phyloP scores from a whole-genome alignment of 2,113 vertebrate species.

The Dipodomys merriami region DNA sequence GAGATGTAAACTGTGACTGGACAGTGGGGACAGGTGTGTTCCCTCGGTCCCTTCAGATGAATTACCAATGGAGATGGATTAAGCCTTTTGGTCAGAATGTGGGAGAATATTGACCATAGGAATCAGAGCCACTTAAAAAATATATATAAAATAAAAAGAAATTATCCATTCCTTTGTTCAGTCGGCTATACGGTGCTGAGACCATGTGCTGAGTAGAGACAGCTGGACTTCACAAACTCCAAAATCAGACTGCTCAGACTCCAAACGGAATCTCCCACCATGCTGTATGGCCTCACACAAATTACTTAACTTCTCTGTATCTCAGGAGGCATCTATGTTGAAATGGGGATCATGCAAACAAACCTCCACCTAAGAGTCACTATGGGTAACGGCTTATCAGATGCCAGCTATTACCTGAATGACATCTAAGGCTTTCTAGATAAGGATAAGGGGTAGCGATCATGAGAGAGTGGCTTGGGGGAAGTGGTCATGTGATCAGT shows the following conservation, averaged over 20 bases:
- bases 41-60: background rate
- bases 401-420: background rate
- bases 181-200: background rate
- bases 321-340: background rate
- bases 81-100: background rate
- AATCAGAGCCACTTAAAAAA: background rate
- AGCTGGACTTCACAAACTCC: background rate
- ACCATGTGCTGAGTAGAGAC: background rate
- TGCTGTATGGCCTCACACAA: background rate
- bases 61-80: background rate
- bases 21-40: background rate
- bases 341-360: background rate
- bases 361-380: background rate
- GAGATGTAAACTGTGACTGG: background rate
- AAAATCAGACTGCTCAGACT: background rate
- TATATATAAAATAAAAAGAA: background rate
- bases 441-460: no score
- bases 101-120: background rate
- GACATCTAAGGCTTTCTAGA: background rate
- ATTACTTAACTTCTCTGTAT: background rate
- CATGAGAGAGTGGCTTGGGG: background rate
- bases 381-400: background rate
- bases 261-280: background rate
- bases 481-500: background rate
- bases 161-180: background rate